Evolutionary conservation across 2,113 vertebrate genomes (phyloP).

Genomic region (Hystrix cristata): DNA sequence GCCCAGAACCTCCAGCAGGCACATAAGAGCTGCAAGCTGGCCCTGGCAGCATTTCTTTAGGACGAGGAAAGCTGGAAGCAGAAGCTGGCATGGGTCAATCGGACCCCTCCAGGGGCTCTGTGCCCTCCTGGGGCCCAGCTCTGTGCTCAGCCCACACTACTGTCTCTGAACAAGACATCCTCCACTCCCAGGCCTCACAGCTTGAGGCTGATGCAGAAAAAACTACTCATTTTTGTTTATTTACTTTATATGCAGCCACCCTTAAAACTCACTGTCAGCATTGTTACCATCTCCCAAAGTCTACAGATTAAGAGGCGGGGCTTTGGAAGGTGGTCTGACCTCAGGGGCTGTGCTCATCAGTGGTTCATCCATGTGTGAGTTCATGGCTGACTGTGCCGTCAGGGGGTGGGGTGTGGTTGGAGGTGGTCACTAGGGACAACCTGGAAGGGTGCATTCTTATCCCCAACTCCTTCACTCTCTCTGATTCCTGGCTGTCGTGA

Average conservation of each 20-base stretch:
- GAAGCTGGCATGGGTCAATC: no score
- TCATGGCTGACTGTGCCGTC: not conserved
- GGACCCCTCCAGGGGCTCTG: no score
- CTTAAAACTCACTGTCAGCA: not conserved
- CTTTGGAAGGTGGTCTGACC: not conserved
- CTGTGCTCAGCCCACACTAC: accelerated
- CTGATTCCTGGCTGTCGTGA: not conserved
- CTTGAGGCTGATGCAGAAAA: no score
- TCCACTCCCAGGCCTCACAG: accelerated
- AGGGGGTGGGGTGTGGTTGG: not conserved
- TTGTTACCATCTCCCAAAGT: not conserved
- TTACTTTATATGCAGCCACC: not conserved
- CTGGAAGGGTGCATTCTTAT: not conserved
- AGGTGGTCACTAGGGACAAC: not conserved
- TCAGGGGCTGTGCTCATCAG: accelerated
- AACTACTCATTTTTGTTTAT: not conserved
- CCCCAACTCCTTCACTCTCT: not conserved
- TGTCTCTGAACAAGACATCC: accelerated
- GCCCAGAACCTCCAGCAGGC: not conserved
- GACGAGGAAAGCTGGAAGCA: not conserved
- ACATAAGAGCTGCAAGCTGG: not conserved
- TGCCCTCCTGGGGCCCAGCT: accelerated
- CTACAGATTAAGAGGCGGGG: not conserved
- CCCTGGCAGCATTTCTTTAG: no score
- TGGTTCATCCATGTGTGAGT: not conserved